Conservation (phyloP, 2,113 vertebrate species). For the Morphnarchus princeps region DNA sequence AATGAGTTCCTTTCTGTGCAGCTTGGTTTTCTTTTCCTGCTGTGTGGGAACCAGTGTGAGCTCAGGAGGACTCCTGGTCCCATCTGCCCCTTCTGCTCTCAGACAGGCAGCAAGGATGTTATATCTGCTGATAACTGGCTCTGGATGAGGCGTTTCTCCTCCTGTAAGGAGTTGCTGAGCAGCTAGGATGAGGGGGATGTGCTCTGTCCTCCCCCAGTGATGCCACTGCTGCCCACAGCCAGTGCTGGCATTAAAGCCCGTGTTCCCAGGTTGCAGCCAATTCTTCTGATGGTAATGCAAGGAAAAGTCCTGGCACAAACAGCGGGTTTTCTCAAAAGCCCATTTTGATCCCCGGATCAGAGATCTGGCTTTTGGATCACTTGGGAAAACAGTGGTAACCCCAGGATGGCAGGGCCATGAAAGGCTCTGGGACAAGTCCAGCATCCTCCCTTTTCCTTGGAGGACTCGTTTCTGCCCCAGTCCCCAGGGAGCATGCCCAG, state of each 20-base stretch:
- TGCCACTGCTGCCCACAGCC: background rate
- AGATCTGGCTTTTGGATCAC: background rate
- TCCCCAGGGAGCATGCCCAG: background rate
- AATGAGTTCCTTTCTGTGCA: background rate
- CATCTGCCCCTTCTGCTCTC: background rate
- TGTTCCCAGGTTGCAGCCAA: background rate
- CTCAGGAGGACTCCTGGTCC: background rate
- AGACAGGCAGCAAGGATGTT: background rate
- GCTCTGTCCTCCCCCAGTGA: background rate
- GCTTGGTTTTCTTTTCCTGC: background rate
- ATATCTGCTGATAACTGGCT: background rate
- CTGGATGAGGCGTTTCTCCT: fast-evolving
- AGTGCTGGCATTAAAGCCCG: background rate
- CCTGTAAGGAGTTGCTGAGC: background rate
- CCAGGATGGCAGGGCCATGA: background rate
- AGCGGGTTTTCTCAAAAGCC: background rate
- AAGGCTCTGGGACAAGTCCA: background rate
- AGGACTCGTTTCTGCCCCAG: background rate
- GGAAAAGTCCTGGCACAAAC: background rate
- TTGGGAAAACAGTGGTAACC: background rate
- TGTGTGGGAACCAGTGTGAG: background rate
- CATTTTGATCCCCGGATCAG: background rate
- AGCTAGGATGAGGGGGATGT: fast-evolving
- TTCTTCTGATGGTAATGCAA: background rate
- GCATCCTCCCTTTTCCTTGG: background rate